Base-by-base conservation (phyloP, 2,797 vertebrate species). In the Ctenopoma kingsleyae region DNA sequence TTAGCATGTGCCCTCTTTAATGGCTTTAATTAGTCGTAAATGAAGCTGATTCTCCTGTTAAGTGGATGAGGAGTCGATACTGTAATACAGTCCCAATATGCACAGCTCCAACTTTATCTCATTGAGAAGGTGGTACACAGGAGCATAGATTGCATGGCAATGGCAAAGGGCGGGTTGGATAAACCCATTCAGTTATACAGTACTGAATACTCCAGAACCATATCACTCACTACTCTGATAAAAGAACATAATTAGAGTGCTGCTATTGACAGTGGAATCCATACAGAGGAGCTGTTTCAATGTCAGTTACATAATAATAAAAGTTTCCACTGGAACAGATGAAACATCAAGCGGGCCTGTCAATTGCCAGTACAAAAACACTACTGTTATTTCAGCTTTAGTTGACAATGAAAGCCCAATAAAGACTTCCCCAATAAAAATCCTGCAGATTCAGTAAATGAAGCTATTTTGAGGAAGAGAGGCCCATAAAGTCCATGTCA, bases 11-110 rank as follows among this genome's bases (percentile, higher is more conserved):
- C 78, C 90, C 84, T 79, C 50, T 88, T 82, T 92, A 94, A 93
- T 88, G 87, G 86, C 86, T 92, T 94, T 94, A 94, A 94, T 94
- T 93, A 94, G 87, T 91, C 68, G 85, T 91, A 91, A 94, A 94
- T 69, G 52, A 73, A 88, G 82, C 83, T 78, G 80, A 90, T 92
- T 86, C 82, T 75, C 82, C 76, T 58, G 82, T 83, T 90, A 90
- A 92, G 80, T 84, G 89, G 86, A 86, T 65, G 62, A 80, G 61
- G 74, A 87, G 86, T 88, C 80, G 72, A 92, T 89, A 81, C 65
- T 66, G 85, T 88, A 87, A 90, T 75, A 75, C 65, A 72, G 78
- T 78, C 88, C 69, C 53, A 71, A 79, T 80, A 77, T 69, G 74
- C 73, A 52, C 49, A 3, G 59, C 76, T 79, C 67, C 40, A 43